Evolutionary conservation across 2,113 vertebrate species (phyloP).

Genomic region (Perca fluviatilis): DNA sequence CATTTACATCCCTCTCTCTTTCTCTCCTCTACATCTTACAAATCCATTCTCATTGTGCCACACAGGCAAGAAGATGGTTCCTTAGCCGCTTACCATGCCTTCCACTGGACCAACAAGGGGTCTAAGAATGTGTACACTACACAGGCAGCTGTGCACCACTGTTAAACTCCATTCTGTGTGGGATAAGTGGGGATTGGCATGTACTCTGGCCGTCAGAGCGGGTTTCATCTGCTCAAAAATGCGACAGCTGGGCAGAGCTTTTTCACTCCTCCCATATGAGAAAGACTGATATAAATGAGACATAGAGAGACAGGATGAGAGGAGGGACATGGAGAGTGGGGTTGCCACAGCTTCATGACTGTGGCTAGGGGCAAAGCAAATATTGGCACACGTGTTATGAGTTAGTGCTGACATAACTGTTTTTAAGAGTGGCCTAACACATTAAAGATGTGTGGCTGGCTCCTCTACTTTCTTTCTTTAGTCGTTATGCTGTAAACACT

Average conservation of each 20-base stretch:
- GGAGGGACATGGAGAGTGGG: conserved; percentile 22
- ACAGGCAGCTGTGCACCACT: conserved; percentile 71
- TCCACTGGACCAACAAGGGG: conserved; percentile 67
- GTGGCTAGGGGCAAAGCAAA: conserved; percentile 79
- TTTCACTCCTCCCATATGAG: conserved; percentile 56
- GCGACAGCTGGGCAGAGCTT: conserved; percentile 80
- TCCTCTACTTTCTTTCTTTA: conserved; percentile 66
- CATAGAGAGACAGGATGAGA: conserved; percentile 25
- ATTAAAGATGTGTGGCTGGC: conserved; percentile 78
- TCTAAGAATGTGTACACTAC: conserved; percentile 66
- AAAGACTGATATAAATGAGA: conserved; percentile 51
- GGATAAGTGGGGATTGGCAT: conserved; percentile 77
- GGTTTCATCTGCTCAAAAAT: conserved; percentile 77
- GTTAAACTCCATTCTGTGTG: conserved; percentile 68
- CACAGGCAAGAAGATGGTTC: conserved; percentile 42
- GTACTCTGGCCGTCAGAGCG: conserved; percentile 63
- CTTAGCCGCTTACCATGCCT: conserved; percentile 66
- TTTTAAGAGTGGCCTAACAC: conserved; percentile 78
- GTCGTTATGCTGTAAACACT: conserved; percentile 72
- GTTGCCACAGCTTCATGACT: conserved; percentile 58
- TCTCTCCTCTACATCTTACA: conserved; percentile 23
- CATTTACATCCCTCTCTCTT: conserved; percentile 31
- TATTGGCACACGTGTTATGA: conserved; percentile 82
- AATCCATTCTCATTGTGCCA: conserved; percentile 58
- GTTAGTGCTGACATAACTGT: conserved; percentile 76